phyloP scores from a whole-genome alignment of 2,797 vertebrate genomes.

The Acropternis orthonyx region DNA sequence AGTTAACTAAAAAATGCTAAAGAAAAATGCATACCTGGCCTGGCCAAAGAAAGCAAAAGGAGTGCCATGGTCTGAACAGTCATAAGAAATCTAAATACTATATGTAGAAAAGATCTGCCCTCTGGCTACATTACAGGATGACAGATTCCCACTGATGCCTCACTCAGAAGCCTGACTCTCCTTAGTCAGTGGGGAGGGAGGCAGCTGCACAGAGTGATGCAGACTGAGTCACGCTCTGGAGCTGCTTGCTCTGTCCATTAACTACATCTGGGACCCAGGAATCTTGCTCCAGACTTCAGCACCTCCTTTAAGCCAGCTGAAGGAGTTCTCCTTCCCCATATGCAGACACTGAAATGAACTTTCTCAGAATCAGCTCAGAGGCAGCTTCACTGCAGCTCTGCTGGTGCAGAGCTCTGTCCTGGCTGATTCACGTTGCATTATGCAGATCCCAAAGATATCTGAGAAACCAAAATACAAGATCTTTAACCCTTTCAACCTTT shows the following conservation, averaged over 20 bases:
- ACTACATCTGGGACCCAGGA: fast-evolving
- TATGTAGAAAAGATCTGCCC: neutral
- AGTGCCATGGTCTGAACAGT: neutral
- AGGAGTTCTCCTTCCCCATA: neutral
- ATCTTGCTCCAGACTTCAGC: neutral
- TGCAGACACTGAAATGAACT: neutral
- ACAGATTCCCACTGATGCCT: fast-evolving
- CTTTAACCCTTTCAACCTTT: neutral
- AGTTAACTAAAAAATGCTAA: neutral
- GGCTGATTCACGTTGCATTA: neutral
- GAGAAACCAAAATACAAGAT: neutral
- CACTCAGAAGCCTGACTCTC: neutral
- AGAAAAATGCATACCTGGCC: neutral
- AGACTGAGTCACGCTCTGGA: neutral
- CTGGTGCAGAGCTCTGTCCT: neutral
- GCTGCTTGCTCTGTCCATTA: fast-evolving
- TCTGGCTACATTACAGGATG: neutral
- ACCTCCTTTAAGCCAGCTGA: neutral
- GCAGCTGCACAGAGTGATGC: neutral
- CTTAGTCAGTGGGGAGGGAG: neutral
- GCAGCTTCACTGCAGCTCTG: neutral
- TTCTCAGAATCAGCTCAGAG: neutral
- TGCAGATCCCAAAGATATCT: neutral
- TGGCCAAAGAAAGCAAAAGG: neutral
- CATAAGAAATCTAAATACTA: neutral